A percentile compares a stretch with the other conserved stretches of the same genome.
Evolutionary conservation across 1,140 invertebrate species (phyloP).

Genomic region (Atta texana): DNA sequence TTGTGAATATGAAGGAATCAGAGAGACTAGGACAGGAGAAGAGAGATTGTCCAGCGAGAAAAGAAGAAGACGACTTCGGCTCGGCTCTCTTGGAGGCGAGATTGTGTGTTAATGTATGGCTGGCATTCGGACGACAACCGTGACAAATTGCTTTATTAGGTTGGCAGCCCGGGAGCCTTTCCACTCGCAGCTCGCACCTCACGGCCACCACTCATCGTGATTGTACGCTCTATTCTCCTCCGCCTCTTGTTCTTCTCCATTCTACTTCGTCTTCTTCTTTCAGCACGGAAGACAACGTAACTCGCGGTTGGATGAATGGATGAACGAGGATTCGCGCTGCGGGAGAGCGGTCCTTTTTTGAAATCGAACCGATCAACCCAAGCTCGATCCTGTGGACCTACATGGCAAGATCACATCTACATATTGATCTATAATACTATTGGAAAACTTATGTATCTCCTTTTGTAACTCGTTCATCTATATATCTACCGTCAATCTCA

Average conservation of each 20-base stretch:
- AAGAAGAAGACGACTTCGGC: constrained; percentile 57
- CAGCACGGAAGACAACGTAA: constrained; percentile 74
- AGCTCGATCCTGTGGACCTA: constrained; percentile 18
- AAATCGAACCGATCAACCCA: constrained; percentile 72
- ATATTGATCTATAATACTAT: neutral
- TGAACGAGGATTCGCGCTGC: constrained; percentile 66
- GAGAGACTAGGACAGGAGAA: constrained; percentile 62
- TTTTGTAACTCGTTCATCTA: neutral
- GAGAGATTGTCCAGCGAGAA: constrained; percentile 55
- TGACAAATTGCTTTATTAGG: constrained; percentile 86
- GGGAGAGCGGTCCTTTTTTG: constrained; percentile 74
- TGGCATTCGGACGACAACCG: constrained; percentile 85
- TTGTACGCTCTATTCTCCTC: constrained; percentile 78
- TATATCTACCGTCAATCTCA: neutral
- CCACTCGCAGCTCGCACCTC: constrained; percentile 78
- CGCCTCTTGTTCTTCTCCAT: constrained; percentile 71
- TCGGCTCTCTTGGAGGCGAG: constrained; percentile 78
- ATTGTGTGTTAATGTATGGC: constrained; percentile 85
- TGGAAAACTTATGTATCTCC: neutral
- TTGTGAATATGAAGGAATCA: constrained; percentile 32
- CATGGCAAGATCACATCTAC: constrained; percentile 7
- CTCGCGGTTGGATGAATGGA: constrained; percentile 75
- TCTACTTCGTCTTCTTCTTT: constrained; percentile 69
- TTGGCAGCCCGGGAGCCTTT: constrained; percentile 84
- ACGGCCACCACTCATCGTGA: constrained; percentile 79